phyloP scores from a whole-genome alignment of 2,113 vertebrate genomes.

The Carollia perspicillata region DNA sequence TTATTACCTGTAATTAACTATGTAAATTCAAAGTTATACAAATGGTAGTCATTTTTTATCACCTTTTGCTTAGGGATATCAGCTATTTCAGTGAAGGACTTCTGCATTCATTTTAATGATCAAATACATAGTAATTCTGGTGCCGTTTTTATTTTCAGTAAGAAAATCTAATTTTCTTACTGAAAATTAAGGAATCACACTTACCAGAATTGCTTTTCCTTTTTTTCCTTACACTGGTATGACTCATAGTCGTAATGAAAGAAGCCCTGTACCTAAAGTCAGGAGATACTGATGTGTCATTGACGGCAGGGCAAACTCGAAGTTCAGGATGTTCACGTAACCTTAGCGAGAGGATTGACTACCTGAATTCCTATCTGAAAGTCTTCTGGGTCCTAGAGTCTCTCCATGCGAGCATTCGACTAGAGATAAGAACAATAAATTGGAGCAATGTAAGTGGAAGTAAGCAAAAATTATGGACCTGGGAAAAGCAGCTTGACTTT shows the following conservation, averaged over 20 bases:
- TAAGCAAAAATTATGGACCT: background rate
- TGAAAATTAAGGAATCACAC: background rate
- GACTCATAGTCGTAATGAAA: background rate
- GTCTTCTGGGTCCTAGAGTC: background rate
- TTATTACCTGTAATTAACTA: conserved; percentile 11
- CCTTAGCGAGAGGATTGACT: background rate
- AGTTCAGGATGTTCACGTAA: background rate
- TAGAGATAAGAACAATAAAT: background rate
- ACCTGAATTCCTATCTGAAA: background rate
- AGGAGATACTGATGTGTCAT: background rate
- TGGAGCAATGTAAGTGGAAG: background rate
- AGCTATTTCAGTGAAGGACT: background rate
- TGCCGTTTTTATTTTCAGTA: conserved; percentile 11
- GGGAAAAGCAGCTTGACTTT: background rate
- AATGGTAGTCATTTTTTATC: conserved; percentile 32
- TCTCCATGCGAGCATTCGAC: background rate
- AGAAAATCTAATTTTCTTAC: conserved; percentile 19
- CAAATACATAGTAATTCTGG: background rate
- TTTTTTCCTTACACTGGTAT: background rate
- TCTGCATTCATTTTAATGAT: conserved; percentile 27
- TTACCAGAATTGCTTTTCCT: background rate
- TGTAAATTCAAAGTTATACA: conserved; percentile 8
- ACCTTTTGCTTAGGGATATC: background rate
- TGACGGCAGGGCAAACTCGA: background rate
- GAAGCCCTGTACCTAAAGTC: background rate